Percentiles rank a stretch among this genome's conserved stretches.
These are phyloP conservation scores for Drosophila emarginata DNA, from an alignment of 2,888 invertebrate species.

Conservation along the genomic window DNA sequence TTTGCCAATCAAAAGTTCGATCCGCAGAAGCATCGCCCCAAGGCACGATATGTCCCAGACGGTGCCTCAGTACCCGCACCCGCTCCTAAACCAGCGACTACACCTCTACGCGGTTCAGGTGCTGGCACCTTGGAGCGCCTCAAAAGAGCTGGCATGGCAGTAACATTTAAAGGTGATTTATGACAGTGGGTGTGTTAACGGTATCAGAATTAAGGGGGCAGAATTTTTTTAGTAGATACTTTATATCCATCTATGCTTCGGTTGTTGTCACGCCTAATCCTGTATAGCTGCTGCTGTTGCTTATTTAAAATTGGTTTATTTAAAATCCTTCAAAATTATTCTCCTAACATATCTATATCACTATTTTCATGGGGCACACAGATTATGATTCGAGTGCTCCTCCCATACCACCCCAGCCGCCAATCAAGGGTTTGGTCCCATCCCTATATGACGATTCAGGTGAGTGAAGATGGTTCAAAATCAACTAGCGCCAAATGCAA, in stretches of 20 bases:
- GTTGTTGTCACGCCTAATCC: constrained; percentile 26
- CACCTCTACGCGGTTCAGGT: neutral
- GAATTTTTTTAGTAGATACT: neutral
- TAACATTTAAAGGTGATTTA: constrained; percentile 80
- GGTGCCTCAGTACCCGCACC: constrained; percentile 42
- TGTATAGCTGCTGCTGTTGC: constrained; percentile 29
- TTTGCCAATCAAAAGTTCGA: constrained; percentile 88
- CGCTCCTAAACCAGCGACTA: constrained; percentile 56
- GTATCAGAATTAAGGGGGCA: constrained; percentile 9
- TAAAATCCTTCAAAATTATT: constrained; percentile 48
- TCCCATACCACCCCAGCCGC: constrained; percentile 85
- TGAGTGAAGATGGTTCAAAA: constrained; percentile 79
- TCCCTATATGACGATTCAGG: constrained; percentile 84
- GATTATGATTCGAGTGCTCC: constrained; percentile 79
- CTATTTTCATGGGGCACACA: constrained; percentile 48
- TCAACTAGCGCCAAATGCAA: neutral
- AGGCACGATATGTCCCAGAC: constrained; percentile 89
- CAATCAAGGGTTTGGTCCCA: constrained; percentile 86
- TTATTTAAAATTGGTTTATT: constrained; percentile 44
- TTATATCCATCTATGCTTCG: constrained; percentile 28
- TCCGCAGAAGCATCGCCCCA: constrained; percentile 89
- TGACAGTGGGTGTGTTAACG: constrained; percentile 4
- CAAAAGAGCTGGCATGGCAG: constrained; percentile 69
- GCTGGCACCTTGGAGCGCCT: constrained; percentile 54
- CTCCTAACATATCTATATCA: constrained; percentile 32